These are phyloP conservation scores for Caenorhabditis japonica DNA, from an alignment of 2,888 invertebrate genomes.

Conservation along the genomic window DNA sequence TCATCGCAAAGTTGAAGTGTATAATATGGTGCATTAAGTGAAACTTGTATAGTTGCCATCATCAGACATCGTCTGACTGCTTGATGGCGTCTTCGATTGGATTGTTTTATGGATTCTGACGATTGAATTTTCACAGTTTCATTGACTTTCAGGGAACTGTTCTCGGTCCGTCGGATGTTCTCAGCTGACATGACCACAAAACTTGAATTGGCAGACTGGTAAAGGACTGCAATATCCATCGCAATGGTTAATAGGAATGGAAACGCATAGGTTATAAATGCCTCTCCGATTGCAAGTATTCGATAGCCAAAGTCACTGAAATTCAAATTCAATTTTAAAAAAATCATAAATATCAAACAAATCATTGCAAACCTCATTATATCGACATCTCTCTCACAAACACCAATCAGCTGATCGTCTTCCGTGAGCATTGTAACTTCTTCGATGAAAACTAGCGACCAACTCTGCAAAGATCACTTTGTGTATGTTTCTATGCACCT, in stretches of 20 bases:
- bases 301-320: conserved; percentile 64
- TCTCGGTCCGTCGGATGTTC: conserved; percentile 33
- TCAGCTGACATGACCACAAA: conserved; percentile 51
- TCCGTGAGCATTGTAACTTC: conserved; percentile 41
- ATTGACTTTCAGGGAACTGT: conserved; percentile 25
- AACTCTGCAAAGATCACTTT: conserved; percentile 33
- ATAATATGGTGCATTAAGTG: conserved; percentile 71
- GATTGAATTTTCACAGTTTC: conserved; percentile 58
- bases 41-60: conserved; percentile 69
- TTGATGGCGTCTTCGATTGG: conserved; percentile 54
- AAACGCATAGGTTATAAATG: conserved; percentile 66
- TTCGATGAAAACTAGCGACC: conserved; percentile 62
- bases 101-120: conserved; percentile 56
- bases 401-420: conserved; percentile 49
- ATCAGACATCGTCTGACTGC: conserved; percentile 70
- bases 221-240: conserved; percentile 68
- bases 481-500: neutral
- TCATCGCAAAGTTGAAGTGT: conserved; percentile 68
- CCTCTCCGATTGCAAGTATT: conserved; percentile 67
- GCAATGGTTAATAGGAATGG: conserved; percentile 69
- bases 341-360: neutral
- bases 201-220: conserved; percentile 42
- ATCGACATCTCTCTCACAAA: conserved; percentile 55
- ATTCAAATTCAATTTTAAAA: neutral
- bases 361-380: conserved; percentile 42